phyloP scores from a whole-genome alignment of 1,140 invertebrate genomes.

The Achroia grisella region DNA sequence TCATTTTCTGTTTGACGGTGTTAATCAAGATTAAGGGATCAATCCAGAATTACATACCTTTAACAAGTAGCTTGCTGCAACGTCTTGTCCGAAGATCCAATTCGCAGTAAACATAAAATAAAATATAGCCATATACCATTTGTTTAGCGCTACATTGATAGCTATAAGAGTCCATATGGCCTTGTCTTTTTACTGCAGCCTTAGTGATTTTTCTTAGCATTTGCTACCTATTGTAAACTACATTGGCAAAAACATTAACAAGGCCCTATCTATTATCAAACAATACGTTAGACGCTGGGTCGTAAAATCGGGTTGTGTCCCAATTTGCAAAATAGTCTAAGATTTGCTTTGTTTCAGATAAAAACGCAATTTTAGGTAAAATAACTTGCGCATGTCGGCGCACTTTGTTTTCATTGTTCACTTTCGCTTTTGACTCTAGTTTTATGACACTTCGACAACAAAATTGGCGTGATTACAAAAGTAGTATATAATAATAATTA shows the following conservation, averaged over 20 bases:
- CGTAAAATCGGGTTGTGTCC: slow-evolving; percentile 48
- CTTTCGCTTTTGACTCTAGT: slow-evolving; percentile 34
- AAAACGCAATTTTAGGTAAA: slow-evolving; percentile 48
- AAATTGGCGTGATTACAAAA: background rate
- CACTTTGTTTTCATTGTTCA: slow-evolving; percentile 45
- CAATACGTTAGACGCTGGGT: slow-evolving; percentile 29
- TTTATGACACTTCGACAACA: slow-evolving; percentile 10
- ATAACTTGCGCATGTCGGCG: slow-evolving; percentile 42
- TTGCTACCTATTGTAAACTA: slow-evolving; percentile 32
- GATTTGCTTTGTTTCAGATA: slow-evolving; percentile 39
- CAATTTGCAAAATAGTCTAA: slow-evolving; percentile 43
- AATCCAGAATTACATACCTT: too few relatives aligned
- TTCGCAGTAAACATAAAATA: slow-evolving; percentile 15
- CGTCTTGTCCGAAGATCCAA: too few relatives aligned
- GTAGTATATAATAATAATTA: too few relatives aligned
- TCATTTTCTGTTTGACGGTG: too few relatives aligned
- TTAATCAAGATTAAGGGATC: too few relatives aligned
- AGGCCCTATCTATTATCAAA: slow-evolving; percentile 38
- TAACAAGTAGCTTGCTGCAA: too few relatives aligned
- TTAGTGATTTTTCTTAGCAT: slow-evolving; percentile 23
- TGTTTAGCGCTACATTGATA: slow-evolving; percentile 16
- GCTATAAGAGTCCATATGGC: slow-evolving; percentile 21
- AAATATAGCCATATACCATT: slow-evolving; percentile 5
- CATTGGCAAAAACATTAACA: slow-evolving; percentile 39
- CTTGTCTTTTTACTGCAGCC: slow-evolving; percentile 27